A percentile compares a stretch with the other conserved stretches of the same genome.
phyloP scores from a whole-genome alignment of 2,797 vertebrate species.

The Rousettus madagascariensis region DNA sequence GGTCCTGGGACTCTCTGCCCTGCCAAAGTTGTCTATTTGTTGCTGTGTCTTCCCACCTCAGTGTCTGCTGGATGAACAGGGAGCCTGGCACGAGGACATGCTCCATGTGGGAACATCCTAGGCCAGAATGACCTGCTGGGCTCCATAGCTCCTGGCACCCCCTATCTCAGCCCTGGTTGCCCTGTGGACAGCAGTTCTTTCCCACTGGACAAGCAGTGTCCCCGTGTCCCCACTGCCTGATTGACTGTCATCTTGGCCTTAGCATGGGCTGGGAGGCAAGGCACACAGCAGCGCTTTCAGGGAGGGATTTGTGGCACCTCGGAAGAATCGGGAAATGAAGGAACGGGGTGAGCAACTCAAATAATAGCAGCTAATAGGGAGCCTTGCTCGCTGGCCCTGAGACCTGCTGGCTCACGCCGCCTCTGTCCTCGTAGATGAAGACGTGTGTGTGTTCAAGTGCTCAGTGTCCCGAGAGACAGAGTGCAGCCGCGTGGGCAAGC shows the following conservation, averaged over 20 bases:
- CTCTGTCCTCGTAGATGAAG: constrained; percentile 87
- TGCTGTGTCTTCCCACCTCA: neutral
- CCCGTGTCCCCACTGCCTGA: rapidly evolving
- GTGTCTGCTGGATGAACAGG: neutral
- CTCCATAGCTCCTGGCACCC: no score
- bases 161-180: rapidly evolving
- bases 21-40: neutral
- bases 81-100: neutral
- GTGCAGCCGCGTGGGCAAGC: constrained; percentile 97
- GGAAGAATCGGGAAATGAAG: neutral
- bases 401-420: rapidly evolving
- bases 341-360: neutral
- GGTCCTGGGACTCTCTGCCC: neutral
- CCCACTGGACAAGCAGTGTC: neutral
- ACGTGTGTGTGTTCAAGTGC: constrained; percentile 96
- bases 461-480: constrained; percentile 93
- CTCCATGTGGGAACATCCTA: neutral
- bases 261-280: neutral
- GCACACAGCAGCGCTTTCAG: neutral
- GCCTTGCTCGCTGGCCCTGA: neutral
- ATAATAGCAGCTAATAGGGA: neutral
- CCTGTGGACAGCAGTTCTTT: neutral
- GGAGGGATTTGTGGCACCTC: neutral
- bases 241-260: neutral
- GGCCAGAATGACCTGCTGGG: neutral